Evolutionary conservation across 2,113 vertebrate species (phyloP), one percentile per base, ranked within the genome.

Genomic region (Urocynchramus pylzowi): DNA sequence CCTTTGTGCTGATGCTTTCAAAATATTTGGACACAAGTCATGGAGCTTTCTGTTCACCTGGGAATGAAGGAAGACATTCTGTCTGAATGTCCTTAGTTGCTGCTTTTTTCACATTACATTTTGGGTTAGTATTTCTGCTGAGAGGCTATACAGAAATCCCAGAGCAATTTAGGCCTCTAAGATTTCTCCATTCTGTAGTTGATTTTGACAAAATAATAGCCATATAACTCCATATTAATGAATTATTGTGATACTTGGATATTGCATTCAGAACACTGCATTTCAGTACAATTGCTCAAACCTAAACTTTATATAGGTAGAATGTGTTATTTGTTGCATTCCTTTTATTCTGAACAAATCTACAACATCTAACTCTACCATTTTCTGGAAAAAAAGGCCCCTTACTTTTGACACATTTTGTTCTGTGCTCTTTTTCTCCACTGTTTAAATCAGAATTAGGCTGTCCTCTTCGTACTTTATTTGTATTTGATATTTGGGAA

Each of bases 1-100:
- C 28, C 14, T 21, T 84, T 63, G 31, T 68, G 39, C 19, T 92
- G 61, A 56, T 4, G 20, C 61, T 89, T 94, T 87, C 4, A n/a
- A 96, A 91, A 82, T 94, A 91, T 63, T 93, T 93, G 91, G 61
- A 87, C 61, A 61, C 69, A 83, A 97, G 47, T 90, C 65, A 14
- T 56, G 52, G 57, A 76, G 65, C 75, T 79, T 67, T 87, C 67
- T 49, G 23, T 81, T 96, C 64, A 81, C 59, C 39, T 82, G 86
- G 64, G 69, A 89, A 67, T 63, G 49, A 69, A 90, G 50, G 65
- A 22, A 75, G 76, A 50, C 73, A 39, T 67, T 95, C 37, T 37
- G 26, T 56, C 35, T 77, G 27, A 86, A 63, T 59, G 56, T 87
- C 49, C 42, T 78, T 47, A 74, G 76, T 41, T 78, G 74, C 33